Percentiles rank a stretch among this genome's conserved stretches.
These are phyloP conservation scores for Macaria notata DNA, from an alignment of 2,888 invertebrate genomes.

Conservation along the genomic window DNA sequence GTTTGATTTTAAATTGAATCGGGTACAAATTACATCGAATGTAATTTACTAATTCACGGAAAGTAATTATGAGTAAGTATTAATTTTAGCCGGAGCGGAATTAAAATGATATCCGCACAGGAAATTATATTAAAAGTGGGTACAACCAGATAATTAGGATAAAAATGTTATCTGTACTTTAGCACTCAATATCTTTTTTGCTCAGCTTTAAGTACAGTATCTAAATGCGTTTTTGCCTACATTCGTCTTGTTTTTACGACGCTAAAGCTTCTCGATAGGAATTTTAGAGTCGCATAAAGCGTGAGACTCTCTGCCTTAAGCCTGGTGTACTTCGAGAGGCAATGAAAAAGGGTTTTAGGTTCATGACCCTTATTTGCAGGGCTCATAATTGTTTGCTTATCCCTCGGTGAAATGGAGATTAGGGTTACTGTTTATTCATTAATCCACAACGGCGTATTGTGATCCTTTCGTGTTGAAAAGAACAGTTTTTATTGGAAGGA, in stretches of 20 bases:
- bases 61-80: no score
- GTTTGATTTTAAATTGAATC: no score
- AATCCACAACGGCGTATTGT: conserved; percentile 13
- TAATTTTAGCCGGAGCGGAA: no score
- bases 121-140: no score
- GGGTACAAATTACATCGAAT: no score
- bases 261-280: conserved; percentile 40
- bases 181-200: no score
- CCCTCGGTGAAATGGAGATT: conserved; percentile 26
- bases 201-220: no score
- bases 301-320: conserved; percentile 29
- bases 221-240: conserved; percentile 27
- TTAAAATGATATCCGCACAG: no score
- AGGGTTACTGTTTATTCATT: conserved; percentile 21
- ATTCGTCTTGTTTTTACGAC: conserved; percentile 45
- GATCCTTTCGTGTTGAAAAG: conserved; percentile 9
- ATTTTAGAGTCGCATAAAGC: conserved; percentile 45
- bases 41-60: no score
- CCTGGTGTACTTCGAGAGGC: conserved; percentile 30
- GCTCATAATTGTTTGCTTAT: conserved; percentile 34
- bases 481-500: not conserved
- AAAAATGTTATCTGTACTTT: no score
- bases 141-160: no score
- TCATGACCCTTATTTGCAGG: conserved; percentile 34
- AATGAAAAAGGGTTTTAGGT: conserved; percentile 38